A percentile compares a stretch with the other conserved stretches of the same genome.
These are phyloP conservation scores for Hydropsyche betteni DNA, from an alignment of 2,888 invertebrate species.

Conservation along the genomic window DNA sequence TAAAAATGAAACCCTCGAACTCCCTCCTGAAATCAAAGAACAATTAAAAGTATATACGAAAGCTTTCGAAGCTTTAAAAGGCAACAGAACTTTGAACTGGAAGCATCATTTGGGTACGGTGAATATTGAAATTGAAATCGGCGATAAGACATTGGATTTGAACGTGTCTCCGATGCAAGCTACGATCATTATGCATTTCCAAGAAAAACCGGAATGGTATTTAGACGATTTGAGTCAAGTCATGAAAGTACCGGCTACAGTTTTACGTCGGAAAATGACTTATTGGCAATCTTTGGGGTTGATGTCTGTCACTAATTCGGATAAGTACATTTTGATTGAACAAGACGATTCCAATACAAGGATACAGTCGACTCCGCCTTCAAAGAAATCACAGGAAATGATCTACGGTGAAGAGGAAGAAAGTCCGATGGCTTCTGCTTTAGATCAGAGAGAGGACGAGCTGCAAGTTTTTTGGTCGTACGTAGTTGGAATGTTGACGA, in stretches of 20 bases:
- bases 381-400: constrained; percentile 68
- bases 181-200: constrained; percentile 92
- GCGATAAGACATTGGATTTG: constrained; percentile 79
- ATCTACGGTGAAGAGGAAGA: constrained; percentile 92
- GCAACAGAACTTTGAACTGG: constrained; percentile 93
- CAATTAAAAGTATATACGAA: constrained; percentile 88
- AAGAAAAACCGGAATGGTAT: constrained; percentile 85
- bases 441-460: constrained; percentile 94
- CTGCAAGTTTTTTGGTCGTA: constrained; percentile 96
- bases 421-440: constrained; percentile 93
- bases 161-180: constrained; percentile 94
- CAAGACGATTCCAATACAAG: constrained; percentile 61
- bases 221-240: constrained; percentile 85
- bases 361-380: constrained; percentile 65
- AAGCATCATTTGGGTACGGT: constrained; percentile 93
- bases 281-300: constrained; percentile 96
- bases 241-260: constrained; percentile 88
- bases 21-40: constrained; percentile 81
- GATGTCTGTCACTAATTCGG: constrained; percentile 77
- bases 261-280: constrained; percentile 84
- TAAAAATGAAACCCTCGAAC: constrained; percentile 89
- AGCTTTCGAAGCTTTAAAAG: constrained; percentile 88
- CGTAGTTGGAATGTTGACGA: constrained; percentile 96
- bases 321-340: constrained; percentile 79
- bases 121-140: constrained; percentile 88